phyloP scores from a whole-genome alignment of 1,140 invertebrate species.

The Sycobia sp. region DNA sequence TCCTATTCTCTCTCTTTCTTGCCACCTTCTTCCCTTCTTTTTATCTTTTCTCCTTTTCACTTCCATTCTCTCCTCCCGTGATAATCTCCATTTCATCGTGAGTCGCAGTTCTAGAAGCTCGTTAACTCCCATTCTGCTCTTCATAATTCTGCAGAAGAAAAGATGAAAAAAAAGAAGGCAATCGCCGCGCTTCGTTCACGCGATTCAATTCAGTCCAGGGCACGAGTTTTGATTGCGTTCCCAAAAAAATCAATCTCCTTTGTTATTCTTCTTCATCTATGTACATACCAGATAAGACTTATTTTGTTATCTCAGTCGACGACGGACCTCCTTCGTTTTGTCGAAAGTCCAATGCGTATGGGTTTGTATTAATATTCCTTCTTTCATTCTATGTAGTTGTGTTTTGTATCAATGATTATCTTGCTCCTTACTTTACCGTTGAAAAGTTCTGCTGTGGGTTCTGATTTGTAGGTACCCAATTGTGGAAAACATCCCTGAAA shows the following conservation, averaged over 20 bases:
- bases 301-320: constrained; percentile 34
- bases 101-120: too few relatives aligned
- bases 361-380: constrained; percentile 20
- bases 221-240: constrained; percentile 34
- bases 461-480: constrained; percentile 85
- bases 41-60: not conserved
- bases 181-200: constrained; percentile 2
- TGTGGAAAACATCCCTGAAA: constrained; percentile 87
- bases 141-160: not conserved
- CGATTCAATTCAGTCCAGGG: constrained; percentile 32
- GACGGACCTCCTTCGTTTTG: constrained; percentile 26
- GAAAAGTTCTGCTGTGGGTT: constrained; percentile 69
- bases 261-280: constrained; percentile 20
- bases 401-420: not conserved
- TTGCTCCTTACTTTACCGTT: constrained; percentile 63
- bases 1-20: not conserved
- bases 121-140: not conserved
- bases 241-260: constrained; percentile 26
- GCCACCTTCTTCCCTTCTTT: not conserved
- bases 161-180: constrained; percentile 23
- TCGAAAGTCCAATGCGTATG: constrained; percentile 30
- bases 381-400: constrained; percentile 10
- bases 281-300: constrained; percentile 34
- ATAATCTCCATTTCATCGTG: not conserved
- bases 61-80: not conserved